Conservation (phyloP, 2,113 vertebrate genomes). For the Prunella fulvescens region DNA sequence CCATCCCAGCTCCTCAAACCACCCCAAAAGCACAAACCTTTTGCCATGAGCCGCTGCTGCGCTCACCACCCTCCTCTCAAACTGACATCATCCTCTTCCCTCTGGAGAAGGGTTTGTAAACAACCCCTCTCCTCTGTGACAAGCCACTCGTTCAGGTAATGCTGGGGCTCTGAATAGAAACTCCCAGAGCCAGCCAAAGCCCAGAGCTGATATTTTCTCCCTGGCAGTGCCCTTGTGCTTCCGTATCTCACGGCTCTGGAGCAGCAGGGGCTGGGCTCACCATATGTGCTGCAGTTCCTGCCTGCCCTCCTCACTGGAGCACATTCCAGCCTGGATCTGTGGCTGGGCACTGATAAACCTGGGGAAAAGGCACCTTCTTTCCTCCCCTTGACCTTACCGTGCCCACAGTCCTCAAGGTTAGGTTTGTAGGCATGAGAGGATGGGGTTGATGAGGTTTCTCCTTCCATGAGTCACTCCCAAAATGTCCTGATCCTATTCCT, state of each 20-base stretch:
- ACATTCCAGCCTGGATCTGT: not conserved
- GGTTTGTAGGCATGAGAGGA: rapidly evolving
- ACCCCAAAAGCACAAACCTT: not conserved
- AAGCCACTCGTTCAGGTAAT: not conserved
- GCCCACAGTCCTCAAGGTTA: not conserved
- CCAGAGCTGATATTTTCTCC: not conserved
- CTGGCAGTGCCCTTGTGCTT: not conserved
- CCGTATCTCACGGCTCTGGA: not conserved
- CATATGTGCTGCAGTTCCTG: conserved; percentile 48
- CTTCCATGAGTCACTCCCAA: not conserved
- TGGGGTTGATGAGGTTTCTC: not conserved
- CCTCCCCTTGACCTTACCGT: not conserved
- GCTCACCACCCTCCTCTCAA: not conserved
- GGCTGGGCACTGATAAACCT: not conserved
- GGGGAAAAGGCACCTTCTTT: not conserved
- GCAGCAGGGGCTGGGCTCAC: not conserved
- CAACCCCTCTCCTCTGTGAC: not conserved
- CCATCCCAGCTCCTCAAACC: not conserved
- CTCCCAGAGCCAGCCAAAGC: not conserved
- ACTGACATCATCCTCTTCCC: not conserved
- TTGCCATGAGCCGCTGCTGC: not conserved
- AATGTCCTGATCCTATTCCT: not conserved
- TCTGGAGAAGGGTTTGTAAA: not conserved
- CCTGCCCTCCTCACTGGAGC: not conserved
- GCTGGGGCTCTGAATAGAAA: not conserved